phyloP scores from a whole-genome alignment of 92 coral and sea anemone genomes.

The Meandrina meandrites region DNA sequence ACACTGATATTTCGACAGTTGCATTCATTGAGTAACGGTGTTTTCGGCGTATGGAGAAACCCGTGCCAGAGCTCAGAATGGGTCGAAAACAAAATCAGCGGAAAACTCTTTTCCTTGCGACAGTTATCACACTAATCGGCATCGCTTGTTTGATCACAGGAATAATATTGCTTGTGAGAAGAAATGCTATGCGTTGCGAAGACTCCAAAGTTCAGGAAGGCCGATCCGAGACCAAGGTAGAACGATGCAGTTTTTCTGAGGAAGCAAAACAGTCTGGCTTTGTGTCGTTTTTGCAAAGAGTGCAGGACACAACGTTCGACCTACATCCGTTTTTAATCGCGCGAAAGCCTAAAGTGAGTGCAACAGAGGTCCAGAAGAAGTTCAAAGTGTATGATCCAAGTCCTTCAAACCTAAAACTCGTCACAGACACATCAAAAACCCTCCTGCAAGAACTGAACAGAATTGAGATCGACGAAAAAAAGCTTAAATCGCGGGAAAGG shows the following conservation, averaged over 20 bases:
- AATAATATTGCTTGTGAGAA: constrained; percentile 41
- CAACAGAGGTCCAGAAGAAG: constrained; percentile 32
- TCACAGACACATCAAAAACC: constrained; percentile 62
- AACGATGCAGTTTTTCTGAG: constrained; percentile 48
- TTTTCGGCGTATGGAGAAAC: background rate
- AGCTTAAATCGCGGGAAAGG: constrained; percentile 69
- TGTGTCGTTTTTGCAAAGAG: constrained; percentile 64
- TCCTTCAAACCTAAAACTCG: constrained; percentile 55
- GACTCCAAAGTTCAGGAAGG: background rate
- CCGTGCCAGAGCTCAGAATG: background rate
- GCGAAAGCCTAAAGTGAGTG: constrained; percentile 45
- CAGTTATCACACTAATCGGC: constrained; percentile 38
- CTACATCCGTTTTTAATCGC: constrained; percentile 53
- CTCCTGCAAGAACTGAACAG: constrained; percentile 49
- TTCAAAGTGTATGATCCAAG: constrained; percentile 72
- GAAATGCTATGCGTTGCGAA: constrained; percentile 17
- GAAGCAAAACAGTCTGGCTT: constrained; percentile 66
- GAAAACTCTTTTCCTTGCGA: constrained; percentile 20
- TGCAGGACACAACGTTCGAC: constrained; percentile 57
- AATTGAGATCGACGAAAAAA: constrained; percentile 29
- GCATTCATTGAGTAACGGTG: background rate
- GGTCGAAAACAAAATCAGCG: background rate
- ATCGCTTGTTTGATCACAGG: constrained; percentile 69
- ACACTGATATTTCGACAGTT: background rate
- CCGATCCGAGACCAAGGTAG: background rate